Evolutionary conservation across 2,888 invertebrate species (phyloP).

Genomic region (Pterobdella sp.): DNA sequence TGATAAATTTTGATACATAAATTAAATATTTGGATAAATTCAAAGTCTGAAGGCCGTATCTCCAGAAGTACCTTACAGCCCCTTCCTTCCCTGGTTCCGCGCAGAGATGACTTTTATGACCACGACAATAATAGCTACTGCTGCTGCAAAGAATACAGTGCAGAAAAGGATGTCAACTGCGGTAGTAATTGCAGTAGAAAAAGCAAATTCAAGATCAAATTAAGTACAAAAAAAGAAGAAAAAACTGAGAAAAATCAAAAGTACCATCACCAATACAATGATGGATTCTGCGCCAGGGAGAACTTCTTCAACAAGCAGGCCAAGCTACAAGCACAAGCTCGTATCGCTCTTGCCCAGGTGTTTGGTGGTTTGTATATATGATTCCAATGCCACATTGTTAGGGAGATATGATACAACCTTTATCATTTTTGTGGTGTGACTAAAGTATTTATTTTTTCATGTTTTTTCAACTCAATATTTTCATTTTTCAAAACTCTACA

Average conservation of each 20-base stretch:
- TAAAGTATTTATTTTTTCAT: too few species aligned
- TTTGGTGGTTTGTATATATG: background rate
- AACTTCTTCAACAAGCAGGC: conserved; percentile 45
- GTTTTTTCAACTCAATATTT: too few species aligned
- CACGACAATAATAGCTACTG: background rate
- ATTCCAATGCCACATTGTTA: too few species aligned
- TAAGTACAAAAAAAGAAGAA: too few species aligned
- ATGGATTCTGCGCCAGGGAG: conserved; percentile 45
- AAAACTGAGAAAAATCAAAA: background rate
- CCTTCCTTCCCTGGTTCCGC: background rate
- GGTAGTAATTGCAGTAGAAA: too few species aligned
- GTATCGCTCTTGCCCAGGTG: conserved; percentile 48
- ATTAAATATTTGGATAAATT: too few species aligned
- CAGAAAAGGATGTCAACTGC: background rate
- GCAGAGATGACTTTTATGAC: background rate
- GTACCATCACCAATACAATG: background rate
- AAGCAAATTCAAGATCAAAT: too few species aligned
- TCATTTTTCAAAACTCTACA: too few species aligned
- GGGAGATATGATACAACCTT: too few species aligned
- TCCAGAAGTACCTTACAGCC: background rate
- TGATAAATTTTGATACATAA: too few species aligned
- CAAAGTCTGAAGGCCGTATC: too few species aligned
- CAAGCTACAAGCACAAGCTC: conserved; percentile 46
- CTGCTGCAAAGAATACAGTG: background rate
- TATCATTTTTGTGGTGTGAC: too few species aligned